Evolutionary conservation across 2,113 vertebrate species (phyloP).

Genomic region (Trematocara macrostoma): DNA sequence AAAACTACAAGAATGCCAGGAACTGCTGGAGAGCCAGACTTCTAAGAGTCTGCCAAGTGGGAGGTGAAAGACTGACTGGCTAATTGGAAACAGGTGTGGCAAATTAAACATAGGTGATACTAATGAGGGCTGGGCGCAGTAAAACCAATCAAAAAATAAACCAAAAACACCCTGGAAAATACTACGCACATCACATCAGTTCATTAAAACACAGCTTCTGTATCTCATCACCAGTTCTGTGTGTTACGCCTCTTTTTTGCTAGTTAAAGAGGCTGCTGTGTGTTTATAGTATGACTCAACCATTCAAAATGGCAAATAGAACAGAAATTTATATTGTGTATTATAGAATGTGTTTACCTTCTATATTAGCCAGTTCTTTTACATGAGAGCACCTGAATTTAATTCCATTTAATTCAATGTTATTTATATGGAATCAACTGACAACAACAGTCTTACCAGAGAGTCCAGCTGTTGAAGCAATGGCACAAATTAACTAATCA

Average conservation of each 20-base stretch:
- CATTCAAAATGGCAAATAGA: background rate
- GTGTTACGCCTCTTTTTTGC: background rate
- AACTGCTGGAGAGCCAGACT: background rate
- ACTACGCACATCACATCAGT: background rate
- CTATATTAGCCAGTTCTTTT: background rate
- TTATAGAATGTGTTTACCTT: background rate
- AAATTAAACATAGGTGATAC: background rate
- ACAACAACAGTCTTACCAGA: background rate
- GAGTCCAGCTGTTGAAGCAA: background rate
- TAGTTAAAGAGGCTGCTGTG: background rate
- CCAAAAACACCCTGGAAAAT: background rate
- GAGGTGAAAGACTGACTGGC: background rate
- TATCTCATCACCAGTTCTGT: background rate
- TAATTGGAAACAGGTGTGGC: background rate
- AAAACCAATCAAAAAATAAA: background rate
- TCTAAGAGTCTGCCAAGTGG: background rate
- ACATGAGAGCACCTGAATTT: background rate
- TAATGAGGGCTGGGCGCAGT: background rate
- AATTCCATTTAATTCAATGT: background rate
- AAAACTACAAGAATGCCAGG: background rate
- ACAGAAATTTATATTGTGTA: fast-evolving
- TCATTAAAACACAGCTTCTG: background rate
- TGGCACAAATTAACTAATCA: background rate
- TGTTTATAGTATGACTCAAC: fast-evolving
- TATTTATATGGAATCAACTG: background rate